Evolutionary conservation across 2,113 vertebrate genomes (phyloP), one percentile per base, ranked within the genome.

Genomic region (Thalassoma bifasciatum): DNA sequence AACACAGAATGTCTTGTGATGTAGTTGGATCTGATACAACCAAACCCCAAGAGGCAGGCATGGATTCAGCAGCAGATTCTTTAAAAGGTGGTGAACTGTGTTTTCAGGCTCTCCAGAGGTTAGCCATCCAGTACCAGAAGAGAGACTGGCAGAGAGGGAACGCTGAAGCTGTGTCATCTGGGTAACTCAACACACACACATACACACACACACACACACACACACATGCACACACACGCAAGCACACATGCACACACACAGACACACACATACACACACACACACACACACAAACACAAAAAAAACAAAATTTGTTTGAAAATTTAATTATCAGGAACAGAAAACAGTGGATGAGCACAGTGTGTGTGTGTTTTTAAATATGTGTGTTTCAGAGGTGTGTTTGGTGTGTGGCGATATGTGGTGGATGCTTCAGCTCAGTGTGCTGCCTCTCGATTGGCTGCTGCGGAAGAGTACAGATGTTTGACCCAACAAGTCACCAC

Each of bases 51-150:
- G n/a, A n/a, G n/a, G n/a, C n/a, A n/a, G n/a, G n/a, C n/a, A n/a
- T n/a, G n/a, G n/a, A n/a, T n/a, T n/a, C n/a, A n/a, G n/a, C n/a
- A n/a, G n/a, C n/a, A n/a, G n/a, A n/a, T n/a, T n/a, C n/a, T n/a
- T n/a, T n/a, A n/a, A n/a, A 10, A 14, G 40, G 40, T 13, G 40
- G 12, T n/a, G 11, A 8, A 63, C 10, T 14, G 2, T 14, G 1
- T 49, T 75, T 81, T 42, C 30, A 98, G 96, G 95, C 96, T 0
- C 91, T 98, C 53, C 96, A 97, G 90, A 95, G 96, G 59, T 92
- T 97, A 88, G 95, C 95, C 0, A 85, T 93, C 71, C 96, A 96
- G 70, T 95, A 94, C 1, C 88, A 96, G 89, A 97, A 95, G 92
- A 94, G 90, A 86, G 96, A 98, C 66, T 96, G 95, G 90, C 94